Evolutionary conservation across 1,140 invertebrate genomes (phyloP).

Genomic region (Druon quercuslanigerum): DNA sequence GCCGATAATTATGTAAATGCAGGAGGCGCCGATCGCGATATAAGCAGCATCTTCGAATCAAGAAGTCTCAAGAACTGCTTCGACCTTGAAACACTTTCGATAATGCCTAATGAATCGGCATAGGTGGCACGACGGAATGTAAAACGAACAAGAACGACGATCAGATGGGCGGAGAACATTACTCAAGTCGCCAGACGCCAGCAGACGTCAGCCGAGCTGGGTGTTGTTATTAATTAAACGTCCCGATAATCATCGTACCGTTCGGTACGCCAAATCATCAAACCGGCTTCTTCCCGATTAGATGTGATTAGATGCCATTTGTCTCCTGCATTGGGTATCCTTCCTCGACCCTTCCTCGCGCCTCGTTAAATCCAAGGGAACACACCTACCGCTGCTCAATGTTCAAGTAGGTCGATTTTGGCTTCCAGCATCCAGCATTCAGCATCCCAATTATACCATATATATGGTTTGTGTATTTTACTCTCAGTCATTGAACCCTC

Average conservation of each 20-base stretch:
- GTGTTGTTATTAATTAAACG: conserved; percentile 76
- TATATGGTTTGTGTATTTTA: too few species aligned
- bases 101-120: conserved; percentile 70
- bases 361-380: conserved; percentile 2
- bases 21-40: conserved; percentile 21
- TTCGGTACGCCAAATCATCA: conserved; percentile 64
- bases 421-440: too few species aligned
- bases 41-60: neutral
- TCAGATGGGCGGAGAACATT: conserved; percentile 73
- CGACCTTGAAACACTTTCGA: conserved; percentile 58
- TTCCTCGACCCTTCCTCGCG: conserved; percentile 50
- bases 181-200: conserved; percentile 71
- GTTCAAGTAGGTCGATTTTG: neutral
- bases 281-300: conserved; percentile 65
- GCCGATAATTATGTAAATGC: conserved; percentile 20
- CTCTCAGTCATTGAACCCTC: too few species aligned
- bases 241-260: conserved; percentile 73
- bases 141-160: conserved; percentile 60
- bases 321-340: conserved; percentile 67
- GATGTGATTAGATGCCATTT: conserved; percentile 74
- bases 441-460: too few species aligned
- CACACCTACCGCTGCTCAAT: neutral
- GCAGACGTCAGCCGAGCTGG: conserved; percentile 68
- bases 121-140: conserved; percentile 57
- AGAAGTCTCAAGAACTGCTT: conserved; percentile 34